These are phyloP conservation scores for Gnathonemus echidnorhynchus DNA, from an alignment of 2,113 vertebrate species.

Conservation along the genomic window DNA sequence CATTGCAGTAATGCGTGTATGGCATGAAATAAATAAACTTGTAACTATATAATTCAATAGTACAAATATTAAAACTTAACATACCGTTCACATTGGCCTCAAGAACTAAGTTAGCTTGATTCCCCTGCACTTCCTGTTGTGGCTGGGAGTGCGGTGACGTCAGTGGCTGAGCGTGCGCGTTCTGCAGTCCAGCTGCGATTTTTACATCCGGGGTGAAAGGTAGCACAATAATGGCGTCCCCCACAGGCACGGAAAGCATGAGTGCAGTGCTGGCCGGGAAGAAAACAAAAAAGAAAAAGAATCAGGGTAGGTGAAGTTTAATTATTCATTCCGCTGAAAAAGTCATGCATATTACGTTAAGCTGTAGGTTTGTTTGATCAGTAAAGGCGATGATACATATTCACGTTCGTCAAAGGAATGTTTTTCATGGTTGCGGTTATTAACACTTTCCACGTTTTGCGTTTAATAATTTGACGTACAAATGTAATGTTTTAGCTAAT, in stretches of 20 bases:
- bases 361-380: neutral
- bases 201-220: constrained; percentile 20
- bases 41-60: too few relatives aligned
- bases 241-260: constrained; percentile 37
- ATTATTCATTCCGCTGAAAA: neutral
- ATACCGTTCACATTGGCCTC: too few relatives aligned
- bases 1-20: too few relatives aligned
- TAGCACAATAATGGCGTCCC: constrained; percentile 51
- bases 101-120: too few relatives aligned
- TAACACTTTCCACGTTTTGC: neutral
- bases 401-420: neutral
- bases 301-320: constrained; percentile 34
- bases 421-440: neutral
- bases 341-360: too few relatives aligned
- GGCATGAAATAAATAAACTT: too few relatives aligned
- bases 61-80: too few relatives aligned
- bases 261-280: constrained; percentile 34
- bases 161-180: too few relatives aligned
- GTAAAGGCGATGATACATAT: neutral
- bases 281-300: constrained; percentile 41
- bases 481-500: neutral
- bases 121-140: too few relatives aligned
- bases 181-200: neutral
- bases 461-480: neutral
- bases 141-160: too few relatives aligned